phyloP scores from a whole-genome alignment of 2,888 invertebrate species.

The Platycheirus rosarum region DNA sequence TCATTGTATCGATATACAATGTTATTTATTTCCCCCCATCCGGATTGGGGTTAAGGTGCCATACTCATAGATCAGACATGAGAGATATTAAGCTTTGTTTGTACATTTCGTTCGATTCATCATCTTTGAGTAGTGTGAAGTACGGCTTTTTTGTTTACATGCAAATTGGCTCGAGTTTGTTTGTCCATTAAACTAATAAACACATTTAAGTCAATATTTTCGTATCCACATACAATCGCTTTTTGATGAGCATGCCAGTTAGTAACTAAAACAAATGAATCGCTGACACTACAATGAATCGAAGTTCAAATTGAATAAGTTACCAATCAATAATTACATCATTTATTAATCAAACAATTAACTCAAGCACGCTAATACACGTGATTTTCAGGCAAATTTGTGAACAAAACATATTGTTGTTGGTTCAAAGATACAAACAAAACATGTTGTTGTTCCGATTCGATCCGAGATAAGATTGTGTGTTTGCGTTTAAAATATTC shows the following conservation, averaged over 20 bases:
- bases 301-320: background rate
- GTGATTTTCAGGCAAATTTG: conserved; percentile 5
- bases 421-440: background rate
- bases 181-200: conserved; percentile 5
- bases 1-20: conserved; percentile 3
- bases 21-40: background rate
- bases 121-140: background rate
- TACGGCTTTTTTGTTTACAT: conserved; percentile 21
- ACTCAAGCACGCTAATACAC: conserved; percentile 6
- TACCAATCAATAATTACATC: background rate
- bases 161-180: conserved; percentile 20
- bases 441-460: conserved; percentile 7
- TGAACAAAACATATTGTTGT: conserved; percentile 1
- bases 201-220: background rate
- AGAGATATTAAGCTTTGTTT: conserved; percentile 5
- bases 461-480: conserved; percentile 12
- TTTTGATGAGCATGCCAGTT: too few species aligned
- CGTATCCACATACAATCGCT: background rate
- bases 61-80: background rate
- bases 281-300: too few species aligned
- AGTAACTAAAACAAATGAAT: too few species aligned
- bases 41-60: conserved; percentile 18
- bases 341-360: background rate
- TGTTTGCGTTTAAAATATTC: conserved; percentile 8
- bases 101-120: background rate